Evolutionary conservation across 2,888 invertebrate genomes (phyloP).

Genomic region (Nomada hirtipes): DNA sequence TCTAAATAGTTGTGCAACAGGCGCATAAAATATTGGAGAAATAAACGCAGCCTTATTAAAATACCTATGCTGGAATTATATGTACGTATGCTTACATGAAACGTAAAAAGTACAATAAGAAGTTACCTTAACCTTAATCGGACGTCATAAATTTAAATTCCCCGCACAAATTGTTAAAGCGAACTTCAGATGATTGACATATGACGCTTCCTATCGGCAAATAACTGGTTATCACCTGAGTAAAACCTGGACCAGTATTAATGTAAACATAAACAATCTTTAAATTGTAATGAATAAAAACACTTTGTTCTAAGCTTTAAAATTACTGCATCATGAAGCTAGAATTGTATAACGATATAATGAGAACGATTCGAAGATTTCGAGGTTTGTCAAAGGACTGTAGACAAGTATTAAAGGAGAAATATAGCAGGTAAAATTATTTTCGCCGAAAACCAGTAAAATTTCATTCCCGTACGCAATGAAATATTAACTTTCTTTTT

Average conservation of each 20-base stretch:
- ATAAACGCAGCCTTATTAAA: too few species aligned
- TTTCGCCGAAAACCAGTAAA: background rate
- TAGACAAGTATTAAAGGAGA: constrained; percentile 86
- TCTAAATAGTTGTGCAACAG: too few species aligned
- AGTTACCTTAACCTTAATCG: background rate
- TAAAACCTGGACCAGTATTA: background rate
- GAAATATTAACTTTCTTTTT: constrained; percentile 10
- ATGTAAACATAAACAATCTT: background rate
- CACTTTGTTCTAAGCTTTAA: constrained; percentile 4
- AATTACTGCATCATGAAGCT: constrained; percentile 74
- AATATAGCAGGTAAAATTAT: constrained; percentile 86
- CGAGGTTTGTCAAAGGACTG: constrained; percentile 87
- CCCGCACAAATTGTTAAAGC: constrained; percentile 21
- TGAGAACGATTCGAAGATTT: constrained; percentile 86
- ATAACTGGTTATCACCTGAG: background rate
- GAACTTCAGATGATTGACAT: constrained; percentile 13
- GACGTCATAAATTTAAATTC: constrained; percentile 14
- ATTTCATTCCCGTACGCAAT: background rate
- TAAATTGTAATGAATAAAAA: background rate
- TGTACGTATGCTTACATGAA: too few species aligned
- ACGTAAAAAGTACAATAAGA: background rate
- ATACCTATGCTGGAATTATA: too few species aligned
- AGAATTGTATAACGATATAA: constrained; percentile 85
- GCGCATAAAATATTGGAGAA: too few species aligned
- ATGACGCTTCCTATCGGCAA: background rate